These are phyloP conservation scores for Marisa cornuarietis DNA, from an alignment of 1,140 invertebrate genomes.

Conservation along the genomic window DNA sequence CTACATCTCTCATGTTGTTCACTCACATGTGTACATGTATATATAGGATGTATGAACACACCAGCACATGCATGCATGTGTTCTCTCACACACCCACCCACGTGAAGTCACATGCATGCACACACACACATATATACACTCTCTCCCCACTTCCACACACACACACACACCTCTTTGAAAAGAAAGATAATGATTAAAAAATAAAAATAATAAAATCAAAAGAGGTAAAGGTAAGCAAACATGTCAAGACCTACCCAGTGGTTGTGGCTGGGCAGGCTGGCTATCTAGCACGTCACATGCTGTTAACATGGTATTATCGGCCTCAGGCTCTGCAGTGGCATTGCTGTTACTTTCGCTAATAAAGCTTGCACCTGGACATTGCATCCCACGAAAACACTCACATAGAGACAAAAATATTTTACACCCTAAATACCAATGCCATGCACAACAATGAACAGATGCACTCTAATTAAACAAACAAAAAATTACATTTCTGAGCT, in stretches of 20 bases:
- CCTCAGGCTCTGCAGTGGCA: slow-evolving; percentile 17
- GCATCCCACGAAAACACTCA: slow-evolving; percentile 12
- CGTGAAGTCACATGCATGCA: not conserved
- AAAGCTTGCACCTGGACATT: slow-evolving; percentile 26
- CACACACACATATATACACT: not conserved
- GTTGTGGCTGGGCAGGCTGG: slow-evolving; percentile 3
- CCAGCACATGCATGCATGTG: no score
- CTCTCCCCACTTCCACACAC: no score
- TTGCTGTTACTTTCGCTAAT: slow-evolving; percentile 23
- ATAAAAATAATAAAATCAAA: not conserved
- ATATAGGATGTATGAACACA: no score
- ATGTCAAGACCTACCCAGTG: slow-evolving; percentile 3
- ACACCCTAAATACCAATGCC: no score
- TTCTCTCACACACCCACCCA: not conserved
- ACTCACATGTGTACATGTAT: no score
- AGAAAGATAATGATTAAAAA: no score
- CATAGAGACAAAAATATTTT: slow-evolving; percentile 7
- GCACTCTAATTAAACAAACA: no score
- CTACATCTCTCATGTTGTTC: no score
- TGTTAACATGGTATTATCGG: slow-evolving; percentile 23
- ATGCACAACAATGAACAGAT: no score
- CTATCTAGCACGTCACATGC: slow-evolving; percentile 25
- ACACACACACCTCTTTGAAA: no score
- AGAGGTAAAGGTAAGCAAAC: not conserved
- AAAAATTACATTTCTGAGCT: no score